Base-by-base conservation (phyloP, 2,797 vertebrate species). In the Dallia pectoralis region DNA sequence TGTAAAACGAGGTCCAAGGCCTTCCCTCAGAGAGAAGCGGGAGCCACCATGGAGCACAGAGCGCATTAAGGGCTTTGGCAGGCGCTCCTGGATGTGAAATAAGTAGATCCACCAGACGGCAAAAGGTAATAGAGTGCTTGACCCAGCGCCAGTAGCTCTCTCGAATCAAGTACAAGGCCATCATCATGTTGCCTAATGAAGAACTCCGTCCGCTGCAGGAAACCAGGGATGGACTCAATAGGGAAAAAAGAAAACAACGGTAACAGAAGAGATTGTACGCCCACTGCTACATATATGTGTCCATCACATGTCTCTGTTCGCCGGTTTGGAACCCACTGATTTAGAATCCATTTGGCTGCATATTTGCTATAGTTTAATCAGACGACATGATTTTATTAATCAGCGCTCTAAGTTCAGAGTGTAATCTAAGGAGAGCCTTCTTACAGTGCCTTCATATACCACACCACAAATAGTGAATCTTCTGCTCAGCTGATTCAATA, bases 41-140 rank as follows among this genome's bases (percentile, higher is more conserved):
- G 81, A 75, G 86, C 89, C 83, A 89, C 84, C 86, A 81, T 81
- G 79, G 79, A 85, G 79, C 75, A 73, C 75, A 71, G 78, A 74
- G 74, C 87, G 85, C 85, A 89, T 88, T 89, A 87, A 85, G 80
- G 81, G 77, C 79, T 86, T 79, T 91, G 87, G 89, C 84, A 89
- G 83, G 63, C 18, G 81, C 72, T 89, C 82, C 79, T 72, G 73
- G 69, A 87, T 76, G 72, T 72, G 70, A 81, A 78, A 84, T 86
- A 81, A 77, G 71, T 69, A 80, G 76, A 73, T 71, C 77, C 77
- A 76, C 72, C 87, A 82, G 77, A 68, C 74, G 82, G 79, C 7
- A 47, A 69, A 53, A 76, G 49, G 76, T 85, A 80, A 84, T 68
- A 78, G 77, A 85, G 77, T 40, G 63, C 82, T 87, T 84, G 84